A percentile compares a stretch with the other conserved stretches of the same genome.
phyloP scores from a whole-genome alignment of 2,113 vertebrate genomes.

The Hemicordylus capensis region DNA sequence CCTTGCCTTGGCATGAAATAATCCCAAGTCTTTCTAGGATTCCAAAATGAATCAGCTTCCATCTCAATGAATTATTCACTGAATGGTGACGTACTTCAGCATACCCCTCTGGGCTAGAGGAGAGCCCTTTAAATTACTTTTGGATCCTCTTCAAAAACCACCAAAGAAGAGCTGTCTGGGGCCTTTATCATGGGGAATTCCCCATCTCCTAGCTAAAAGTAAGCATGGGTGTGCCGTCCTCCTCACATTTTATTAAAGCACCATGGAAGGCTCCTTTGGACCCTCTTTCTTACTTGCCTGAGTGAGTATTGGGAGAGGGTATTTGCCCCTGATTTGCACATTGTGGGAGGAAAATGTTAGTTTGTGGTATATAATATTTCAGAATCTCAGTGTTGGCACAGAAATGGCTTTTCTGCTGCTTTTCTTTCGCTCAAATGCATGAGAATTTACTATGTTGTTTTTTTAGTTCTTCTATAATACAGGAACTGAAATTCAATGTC shows the following conservation, averaged over 20 bases:
- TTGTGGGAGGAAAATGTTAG: accelerated
- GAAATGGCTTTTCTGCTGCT: background rate
- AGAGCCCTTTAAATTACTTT: constrained; percentile 70
- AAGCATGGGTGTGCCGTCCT: constrained; percentile 67
- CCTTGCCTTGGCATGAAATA: constrained; percentile 31
- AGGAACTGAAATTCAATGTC: background rate
- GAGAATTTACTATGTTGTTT: background rate
- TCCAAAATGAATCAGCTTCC: constrained; percentile 52
- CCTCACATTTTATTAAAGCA: constrained; percentile 61
- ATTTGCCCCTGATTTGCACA: background rate
- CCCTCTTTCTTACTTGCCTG: background rate
- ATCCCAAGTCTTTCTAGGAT: background rate
- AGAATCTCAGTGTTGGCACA: background rate
- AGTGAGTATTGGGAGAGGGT: constrained; percentile 62
- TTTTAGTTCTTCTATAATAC: background rate
- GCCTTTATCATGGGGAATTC: constrained; percentile 78
- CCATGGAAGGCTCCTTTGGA: constrained; percentile 5
- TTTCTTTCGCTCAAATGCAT: background rate
- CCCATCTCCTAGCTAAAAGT: constrained; percentile 77
- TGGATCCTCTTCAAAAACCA: constrained; percentile 71
- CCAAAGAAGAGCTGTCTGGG: constrained; percentile 64
- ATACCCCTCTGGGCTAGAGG: constrained; percentile 48
- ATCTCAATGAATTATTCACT: constrained; percentile 36
- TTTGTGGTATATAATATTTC: background rate
- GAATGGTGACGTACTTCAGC: background rate